A percentile compares a stretch with the other conserved stretches of the same genome.
Evolutionary conservation across 2,113 vertebrate genomes (phyloP).

Genomic region (Mirounga angustirostris): DNA sequence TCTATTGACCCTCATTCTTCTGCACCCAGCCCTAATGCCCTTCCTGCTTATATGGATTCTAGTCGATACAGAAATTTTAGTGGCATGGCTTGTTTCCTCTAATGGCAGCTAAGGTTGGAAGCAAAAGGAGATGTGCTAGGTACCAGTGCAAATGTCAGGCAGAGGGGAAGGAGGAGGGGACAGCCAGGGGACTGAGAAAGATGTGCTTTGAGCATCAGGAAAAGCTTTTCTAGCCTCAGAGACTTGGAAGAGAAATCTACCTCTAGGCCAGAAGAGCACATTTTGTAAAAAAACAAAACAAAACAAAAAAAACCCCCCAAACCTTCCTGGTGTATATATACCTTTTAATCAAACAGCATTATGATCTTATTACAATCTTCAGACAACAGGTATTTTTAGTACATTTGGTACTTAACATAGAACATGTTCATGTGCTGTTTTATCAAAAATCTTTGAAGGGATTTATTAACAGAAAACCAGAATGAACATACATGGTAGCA

Average conservation of each 20-base stretch:
- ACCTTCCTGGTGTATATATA: neutral
- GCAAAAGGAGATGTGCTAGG: neutral
- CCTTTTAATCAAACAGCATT: neutral
- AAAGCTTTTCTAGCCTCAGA: neutral
- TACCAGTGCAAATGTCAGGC: neutral
- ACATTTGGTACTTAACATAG: neutral
- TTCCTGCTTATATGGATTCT: conserved; percentile 47
- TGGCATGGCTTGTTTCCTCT: neutral
- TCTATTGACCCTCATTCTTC: conserved; percentile 54
- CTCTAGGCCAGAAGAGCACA: neutral
- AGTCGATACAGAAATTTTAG: neutral
- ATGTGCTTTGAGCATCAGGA: neutral
- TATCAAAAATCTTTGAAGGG: neutral
- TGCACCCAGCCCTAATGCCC: neutral
- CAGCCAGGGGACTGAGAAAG: neutral
- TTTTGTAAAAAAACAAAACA: neutral
- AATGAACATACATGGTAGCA: neutral
- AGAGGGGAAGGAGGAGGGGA: neutral
- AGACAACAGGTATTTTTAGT: neutral
- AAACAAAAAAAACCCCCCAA: too few relatives aligned
- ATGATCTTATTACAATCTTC: neutral
- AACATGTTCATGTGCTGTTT: neutral
- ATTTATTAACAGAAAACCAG: conserved; percentile 31
- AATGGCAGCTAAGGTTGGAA: neutral
- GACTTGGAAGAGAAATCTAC: neutral